Conservation (phyloP, 2,888 invertebrate genomes). For the Hydraecia micacea region DNA sequence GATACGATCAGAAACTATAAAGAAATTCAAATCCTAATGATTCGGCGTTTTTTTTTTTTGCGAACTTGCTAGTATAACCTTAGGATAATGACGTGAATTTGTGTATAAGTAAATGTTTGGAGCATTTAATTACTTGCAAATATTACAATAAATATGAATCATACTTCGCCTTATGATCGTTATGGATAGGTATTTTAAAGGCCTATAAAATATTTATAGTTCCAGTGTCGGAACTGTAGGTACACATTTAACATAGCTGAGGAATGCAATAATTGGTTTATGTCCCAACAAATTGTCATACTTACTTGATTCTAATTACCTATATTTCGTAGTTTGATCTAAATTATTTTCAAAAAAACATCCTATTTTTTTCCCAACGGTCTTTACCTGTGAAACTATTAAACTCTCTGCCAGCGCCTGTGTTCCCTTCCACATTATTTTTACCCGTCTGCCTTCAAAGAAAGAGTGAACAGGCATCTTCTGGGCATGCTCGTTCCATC, state of each 20-base stretch:
- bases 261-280: conserved; percentile 26
- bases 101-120: background rate
- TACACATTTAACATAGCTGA: background rate
- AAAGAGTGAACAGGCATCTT: background rate
- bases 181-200: conserved; percentile 1
- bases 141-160: conserved; percentile 10
- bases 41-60: too few species aligned
- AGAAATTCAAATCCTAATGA: too few species aligned
- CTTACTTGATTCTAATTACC: background rate
- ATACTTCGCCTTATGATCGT: background rate
- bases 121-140: background rate
- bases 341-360: background rate
- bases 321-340: background rate
- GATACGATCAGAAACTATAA: too few species aligned
- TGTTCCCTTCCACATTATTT: background rate
- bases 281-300: conserved; percentile 8
- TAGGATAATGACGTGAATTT: background rate
- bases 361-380: rapidly evolving
- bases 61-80: too few species aligned
- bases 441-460: background rate
- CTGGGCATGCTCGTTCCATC: background rate
- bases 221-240: conserved; percentile 30
- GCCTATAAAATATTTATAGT: conserved; percentile 41
- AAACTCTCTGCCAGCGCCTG: background rate
- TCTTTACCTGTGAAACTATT: background rate